These are phyloP conservation scores for Andrena praecox DNA, from an alignment of 2,888 invertebrate genomes.

Conservation along the genomic window DNA sequence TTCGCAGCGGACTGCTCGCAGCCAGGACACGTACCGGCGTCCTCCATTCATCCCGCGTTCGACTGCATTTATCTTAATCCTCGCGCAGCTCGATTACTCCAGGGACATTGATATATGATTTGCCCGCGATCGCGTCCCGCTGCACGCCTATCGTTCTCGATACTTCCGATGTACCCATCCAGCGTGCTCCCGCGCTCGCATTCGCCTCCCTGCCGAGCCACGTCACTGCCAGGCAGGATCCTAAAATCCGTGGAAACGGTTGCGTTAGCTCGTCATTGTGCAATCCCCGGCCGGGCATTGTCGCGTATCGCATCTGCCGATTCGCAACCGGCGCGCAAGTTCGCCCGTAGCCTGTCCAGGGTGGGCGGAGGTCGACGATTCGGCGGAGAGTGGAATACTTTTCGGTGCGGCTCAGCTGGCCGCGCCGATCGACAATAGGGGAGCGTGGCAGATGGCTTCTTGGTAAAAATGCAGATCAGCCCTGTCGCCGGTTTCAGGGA, in stretches of 20 bases:
- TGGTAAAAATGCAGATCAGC: slow-evolving; percentile 55
- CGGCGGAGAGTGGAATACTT: slow-evolving; percentile 35
- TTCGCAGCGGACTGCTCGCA: slow-evolving; percentile 17
- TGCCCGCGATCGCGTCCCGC: slow-evolving; percentile 3
- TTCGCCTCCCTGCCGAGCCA: background rate
- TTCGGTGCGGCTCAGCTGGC: slow-evolving; percentile 43
- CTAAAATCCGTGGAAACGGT: slow-evolving; percentile 22
- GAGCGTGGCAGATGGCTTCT: slow-evolving; percentile 52
- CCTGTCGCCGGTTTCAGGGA: slow-evolving; percentile 28
- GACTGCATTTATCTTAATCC: background rate
- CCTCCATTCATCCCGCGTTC: background rate
- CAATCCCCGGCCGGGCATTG: slow-evolving; percentile 39
- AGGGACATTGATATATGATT: slow-evolving; percentile 51
- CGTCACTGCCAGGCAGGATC: slow-evolving; percentile 5
- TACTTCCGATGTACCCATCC: background rate
- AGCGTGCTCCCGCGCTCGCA: background rate
- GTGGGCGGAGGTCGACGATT: slow-evolving; percentile 15
- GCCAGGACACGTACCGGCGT: background rate
- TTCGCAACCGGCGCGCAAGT: slow-evolving; percentile 1
- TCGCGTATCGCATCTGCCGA: slow-evolving; percentile 47
- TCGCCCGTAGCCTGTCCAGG: background rate
- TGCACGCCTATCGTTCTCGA: slow-evolving; percentile 12
- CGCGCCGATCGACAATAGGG: slow-evolving; percentile 28
- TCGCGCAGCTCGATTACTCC: background rate
- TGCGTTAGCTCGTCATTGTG: slow-evolving; percentile 35